Evolutionary conservation across 30 jellyfish, hydroid and myxozoan genomes (phyloP).

Genomic region (Mastigias papua): DNA sequence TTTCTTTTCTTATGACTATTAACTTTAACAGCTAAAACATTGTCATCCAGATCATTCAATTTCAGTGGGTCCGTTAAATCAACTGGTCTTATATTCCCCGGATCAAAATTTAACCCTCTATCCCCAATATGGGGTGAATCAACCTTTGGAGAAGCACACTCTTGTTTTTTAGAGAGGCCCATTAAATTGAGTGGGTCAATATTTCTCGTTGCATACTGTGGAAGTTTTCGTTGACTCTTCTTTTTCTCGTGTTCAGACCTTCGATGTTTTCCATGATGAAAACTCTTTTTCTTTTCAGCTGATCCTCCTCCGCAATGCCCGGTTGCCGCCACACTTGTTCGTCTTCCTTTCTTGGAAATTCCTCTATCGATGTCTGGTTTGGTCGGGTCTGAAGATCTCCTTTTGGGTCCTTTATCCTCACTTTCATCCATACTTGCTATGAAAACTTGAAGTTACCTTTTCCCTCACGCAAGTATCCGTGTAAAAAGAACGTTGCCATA

Average conservation of each 20-base stretch:
- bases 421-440: neutral
- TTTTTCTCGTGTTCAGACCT: conserved; percentile 38
- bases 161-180: conserved; percentile 61
- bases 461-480: neutral
- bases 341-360: neutral
- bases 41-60: conserved; percentile 79
- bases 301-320: conserved; percentile 1
- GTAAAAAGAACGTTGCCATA: no score
- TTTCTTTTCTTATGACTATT: conserved; percentile 75
- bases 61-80: conserved; percentile 89
- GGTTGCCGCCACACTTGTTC: conserved; percentile 27
- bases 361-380: conserved; percentile 18
- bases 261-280: conserved; percentile 35
- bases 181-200: conserved; percentile 56
- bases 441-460: neutral
- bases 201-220: conserved; percentile 13
- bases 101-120: conserved; percentile 75
- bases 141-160: conserved; percentile 65
- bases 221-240: conserved; percentile 24
- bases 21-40: conserved; percentile 63
- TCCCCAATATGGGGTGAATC: conserved; percentile 75
- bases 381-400: conserved; percentile 2
- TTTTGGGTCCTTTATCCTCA: neutral
- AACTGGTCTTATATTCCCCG: conserved; percentile 78
- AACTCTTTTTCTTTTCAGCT: conserved; percentile 8